These are phyloP conservation scores for Lanius ludovicianus DNA, from an alignment of 2,113 vertebrate species.

Conservation along the genomic window DNA sequence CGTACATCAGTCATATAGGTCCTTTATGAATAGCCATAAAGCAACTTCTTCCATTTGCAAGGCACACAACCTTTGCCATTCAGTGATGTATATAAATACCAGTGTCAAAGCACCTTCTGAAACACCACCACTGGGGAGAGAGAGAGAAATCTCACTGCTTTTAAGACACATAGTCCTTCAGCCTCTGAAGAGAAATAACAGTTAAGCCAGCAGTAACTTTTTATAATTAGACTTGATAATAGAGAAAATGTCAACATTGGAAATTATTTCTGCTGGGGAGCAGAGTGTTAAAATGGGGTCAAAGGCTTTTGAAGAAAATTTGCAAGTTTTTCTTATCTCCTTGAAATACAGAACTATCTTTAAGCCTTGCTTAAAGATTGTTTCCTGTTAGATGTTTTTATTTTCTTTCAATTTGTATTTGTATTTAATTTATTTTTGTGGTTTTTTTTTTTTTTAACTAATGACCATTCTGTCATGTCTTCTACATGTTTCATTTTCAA, in stretches of 20 bases:
- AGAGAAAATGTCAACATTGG: not conserved
- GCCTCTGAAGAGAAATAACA: not conserved
- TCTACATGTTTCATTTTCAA: not conserved
- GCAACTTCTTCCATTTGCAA: not conserved
- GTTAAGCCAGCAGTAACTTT: not conserved
- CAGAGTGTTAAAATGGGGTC: not conserved
- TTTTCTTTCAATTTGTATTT: not conserved
- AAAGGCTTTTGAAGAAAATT: not conserved
- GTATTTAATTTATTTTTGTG: not conserved
- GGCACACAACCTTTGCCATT: not conserved
- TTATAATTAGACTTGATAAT: not conserved
- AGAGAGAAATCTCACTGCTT: not conserved
- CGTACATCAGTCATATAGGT: not conserved
- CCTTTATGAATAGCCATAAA: not conserved
- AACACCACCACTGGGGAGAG: not conserved
- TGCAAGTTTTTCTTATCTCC: not conserved
- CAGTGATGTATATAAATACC: not conserved
- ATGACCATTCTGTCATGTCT: not conserved
- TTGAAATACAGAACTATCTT: not conserved
- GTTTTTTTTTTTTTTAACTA: not conserved
- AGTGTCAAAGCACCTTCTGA: not conserved
- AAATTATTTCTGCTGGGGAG: not conserved
- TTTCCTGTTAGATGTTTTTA: not conserved
- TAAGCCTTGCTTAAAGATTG: not conserved
- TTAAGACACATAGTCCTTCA: not conserved